These are phyloP conservation scores for Drosophila paramelanica DNA, from an alignment of 2,888 invertebrate genomes.

Conservation along the genomic window DNA sequence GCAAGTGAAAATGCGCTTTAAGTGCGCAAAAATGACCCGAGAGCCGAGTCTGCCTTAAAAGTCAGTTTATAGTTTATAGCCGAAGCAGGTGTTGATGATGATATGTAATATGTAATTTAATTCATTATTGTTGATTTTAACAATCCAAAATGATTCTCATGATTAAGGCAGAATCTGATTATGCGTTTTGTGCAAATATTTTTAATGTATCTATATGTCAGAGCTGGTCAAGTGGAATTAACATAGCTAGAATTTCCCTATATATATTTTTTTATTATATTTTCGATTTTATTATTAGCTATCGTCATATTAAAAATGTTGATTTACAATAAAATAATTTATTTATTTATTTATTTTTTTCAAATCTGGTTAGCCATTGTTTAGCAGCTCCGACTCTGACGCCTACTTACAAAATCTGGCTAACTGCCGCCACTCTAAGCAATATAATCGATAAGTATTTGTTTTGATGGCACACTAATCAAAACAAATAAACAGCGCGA, in stretches of 20 bases:
- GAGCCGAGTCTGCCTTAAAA: neutral
- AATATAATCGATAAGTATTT: slow-evolving; percentile 43
- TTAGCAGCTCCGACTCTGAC: slow-evolving; percentile 8
- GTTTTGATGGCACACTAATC: slow-evolving; percentile 45
- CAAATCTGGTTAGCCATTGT: slow-evolving; percentile 9
- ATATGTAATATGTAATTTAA: neutral
- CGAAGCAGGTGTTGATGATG: neutral
- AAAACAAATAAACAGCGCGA: slow-evolving; percentile 42
- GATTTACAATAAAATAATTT: no score
- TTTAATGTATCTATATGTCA: no score
- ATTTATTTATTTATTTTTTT: no score
- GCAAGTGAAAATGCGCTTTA: slow-evolving; percentile 18
- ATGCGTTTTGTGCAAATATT: no score
- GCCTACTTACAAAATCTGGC: neutral
- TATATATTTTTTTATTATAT: no score
- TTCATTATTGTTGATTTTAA: neutral
- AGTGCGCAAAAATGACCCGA: slow-evolving; percentile 7
- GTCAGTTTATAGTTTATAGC: neutral
- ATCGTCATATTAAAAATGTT: no score
- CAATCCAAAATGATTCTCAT: neutral
- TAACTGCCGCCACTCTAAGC: slow-evolving; percentile 4
- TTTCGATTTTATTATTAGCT: no score
- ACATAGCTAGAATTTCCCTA: no score
- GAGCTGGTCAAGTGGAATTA: no score
- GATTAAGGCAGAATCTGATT: no score